These are phyloP conservation scores for Sarcoramphus papa DNA, from an alignment of 2,797 vertebrate genomes.

Conservation along the genomic window DNA sequence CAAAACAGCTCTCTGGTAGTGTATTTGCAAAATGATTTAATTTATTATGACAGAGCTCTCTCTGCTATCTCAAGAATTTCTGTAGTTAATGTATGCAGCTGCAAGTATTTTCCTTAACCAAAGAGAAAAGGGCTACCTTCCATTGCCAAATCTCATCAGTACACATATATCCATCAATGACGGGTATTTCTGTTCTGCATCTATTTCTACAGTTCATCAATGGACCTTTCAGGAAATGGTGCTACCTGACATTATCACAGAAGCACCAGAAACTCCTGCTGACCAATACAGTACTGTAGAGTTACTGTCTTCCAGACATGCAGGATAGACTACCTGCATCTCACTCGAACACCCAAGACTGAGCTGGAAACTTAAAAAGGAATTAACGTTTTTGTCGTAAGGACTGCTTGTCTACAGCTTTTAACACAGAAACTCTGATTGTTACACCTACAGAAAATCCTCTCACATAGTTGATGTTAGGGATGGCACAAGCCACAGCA, in stretches of 20 bases:
- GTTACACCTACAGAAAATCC: neutral
- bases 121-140: neutral
- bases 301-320: neutral
- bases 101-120: neutral
- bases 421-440: neutral
- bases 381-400: neutral
- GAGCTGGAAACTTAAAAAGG: neutral
- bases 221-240: neutral
- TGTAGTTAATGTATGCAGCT: neutral
- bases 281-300: neutral
- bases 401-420: neutral
- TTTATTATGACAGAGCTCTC: neutral
- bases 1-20: neutral
- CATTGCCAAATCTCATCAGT: neutral
- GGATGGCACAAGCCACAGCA: neutral
- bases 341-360: no score
- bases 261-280: neutral
- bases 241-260: neutral
- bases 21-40: neutral
- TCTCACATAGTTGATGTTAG: neutral
- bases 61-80: neutral
- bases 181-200: neutral
- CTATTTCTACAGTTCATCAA: neutral
- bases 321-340: neutral
- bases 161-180: neutral